Evolutionary conservation across 2,888 invertebrate genomes (phyloP), one percentile per base, ranked within the genome.

Genomic region (Monochamus alternatus): DNA sequence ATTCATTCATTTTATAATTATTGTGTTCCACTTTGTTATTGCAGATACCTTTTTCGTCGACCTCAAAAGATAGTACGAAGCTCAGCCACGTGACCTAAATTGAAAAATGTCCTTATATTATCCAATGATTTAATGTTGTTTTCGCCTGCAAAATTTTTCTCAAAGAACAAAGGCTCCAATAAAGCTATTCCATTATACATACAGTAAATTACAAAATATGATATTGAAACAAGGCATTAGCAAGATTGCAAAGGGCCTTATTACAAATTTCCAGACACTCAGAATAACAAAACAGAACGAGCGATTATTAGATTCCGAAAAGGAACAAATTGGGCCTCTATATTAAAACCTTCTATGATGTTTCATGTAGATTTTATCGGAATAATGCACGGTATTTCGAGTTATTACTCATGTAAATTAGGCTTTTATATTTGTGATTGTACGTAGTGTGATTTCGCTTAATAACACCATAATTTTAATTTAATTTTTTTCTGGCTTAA

Each of bases 371-470:
- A 87, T 87, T 75, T 82, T 86, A 87, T 87, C 87, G 82, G 73
- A 74, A 77, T 88, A 87, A 88, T 88, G 83, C 84, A 86, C 84
- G 84, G 83, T 85, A 87, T 88, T 87, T 87, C 85, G 85, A 83
- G 86, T 87, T 85, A 88, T 88, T 88, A 88, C 85, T 85, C 86
- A 88, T 87, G 87, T 85, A 87, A 88, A 88, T 88, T 86, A 86
- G 82, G 83, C 85, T 83, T 85, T 87, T 86, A 84, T 86, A 85
- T 84, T 83, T 87, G 85, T 86, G 86, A 85, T 85, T 86, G 84
- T 83, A 81, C 77, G 82, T 83, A 81, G 85, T 85, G 86, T 85
- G 86, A 87, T 87, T 87, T 86, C 86, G 83, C 86, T 87, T 86
- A 87, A 87, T 87, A 87, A 86, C 85, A 84, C 84, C 84, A 83